Evolutionary conservation across 2,797 vertebrate species (phyloP), one percentile per base, ranked within the genome.

Genomic region (Zalophus californianus): DNA sequence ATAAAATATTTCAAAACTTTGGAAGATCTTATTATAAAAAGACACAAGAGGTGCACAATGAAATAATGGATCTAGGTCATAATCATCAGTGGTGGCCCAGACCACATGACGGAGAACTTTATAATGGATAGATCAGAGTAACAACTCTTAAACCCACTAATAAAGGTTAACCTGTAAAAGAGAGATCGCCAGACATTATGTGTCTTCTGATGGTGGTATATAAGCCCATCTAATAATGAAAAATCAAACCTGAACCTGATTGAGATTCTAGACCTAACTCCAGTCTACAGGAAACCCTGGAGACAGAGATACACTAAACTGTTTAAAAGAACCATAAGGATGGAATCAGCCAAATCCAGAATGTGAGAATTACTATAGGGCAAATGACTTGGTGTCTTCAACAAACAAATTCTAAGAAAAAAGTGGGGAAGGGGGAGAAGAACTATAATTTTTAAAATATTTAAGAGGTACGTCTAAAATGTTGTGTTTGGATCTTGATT

Each of bases 1-100:
- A 82, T 64, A 35, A 64, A 91, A 73, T 87, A 84, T 44, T 68
- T 82, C 52, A 85, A 89, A 96, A 72, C 58, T 87, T 87, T 90
- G 77, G 54, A 87, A 72, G 60, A 32, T 52, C 13, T 66, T 58
- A 78, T 60, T 86, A 23, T 90, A 79, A 90, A 90, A 78, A 83
- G 70, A 86, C 29, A 85, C 15, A 83, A 90, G 56, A 85, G 52
- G 56, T 66, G 10, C 15, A 27, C 23, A 66, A 58, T 79, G 72
- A 91, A 83, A 88, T 86, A 52, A 96, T 38, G 18, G 56, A 32
- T 77, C 29, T 35, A 79, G 29, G 50, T 16, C 41, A 23, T 66
- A 50, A 64, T 72, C 32, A 41, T n/a, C 66, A n/a, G 13, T 11
- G 2, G 54, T 38, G 62, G 52, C 72, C 60, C 32, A 62, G 54